These are phyloP conservation scores for Diorhabda elongata DNA, from an alignment of 1,140 invertebrate genomes.

Conservation along the genomic window DNA sequence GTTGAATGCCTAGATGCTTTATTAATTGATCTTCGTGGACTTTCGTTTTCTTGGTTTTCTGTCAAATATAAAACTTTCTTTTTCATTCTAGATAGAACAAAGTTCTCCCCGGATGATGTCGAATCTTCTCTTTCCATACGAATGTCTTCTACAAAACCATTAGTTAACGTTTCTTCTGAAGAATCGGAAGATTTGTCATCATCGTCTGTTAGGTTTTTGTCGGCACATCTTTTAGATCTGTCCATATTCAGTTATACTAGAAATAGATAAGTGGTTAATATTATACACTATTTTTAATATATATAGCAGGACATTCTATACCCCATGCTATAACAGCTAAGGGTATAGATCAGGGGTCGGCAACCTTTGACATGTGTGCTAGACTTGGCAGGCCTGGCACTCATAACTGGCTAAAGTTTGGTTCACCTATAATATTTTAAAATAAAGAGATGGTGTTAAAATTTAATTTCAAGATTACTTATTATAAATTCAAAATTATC, in stretches of 20 bases:
- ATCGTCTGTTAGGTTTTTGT: conserved; percentile 13
- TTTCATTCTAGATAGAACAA: conserved; percentile 87
- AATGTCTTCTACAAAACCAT: conserved; percentile 94
- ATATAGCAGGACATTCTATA: too few relatives aligned
- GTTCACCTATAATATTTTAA: too few relatives aligned
- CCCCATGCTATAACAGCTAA: too few relatives aligned
- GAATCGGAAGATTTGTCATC: conserved; percentile 54
- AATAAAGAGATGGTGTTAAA: too few relatives aligned
- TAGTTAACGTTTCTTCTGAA: conserved; percentile 84
- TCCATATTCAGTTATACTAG: conserved; percentile 9
- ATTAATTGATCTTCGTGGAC: conserved; percentile 14
- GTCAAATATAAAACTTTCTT: conserved; percentile 72
- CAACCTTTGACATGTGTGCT: too few relatives aligned
- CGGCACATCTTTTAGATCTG: background rate
- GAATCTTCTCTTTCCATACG: conserved; percentile 90
- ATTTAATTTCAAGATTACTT: too few relatives aligned
- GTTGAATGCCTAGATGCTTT: conserved; percentile 29
- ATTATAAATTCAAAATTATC: too few relatives aligned
- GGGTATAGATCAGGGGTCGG: too few relatives aligned
- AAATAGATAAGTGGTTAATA: background rate
- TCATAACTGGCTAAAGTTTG: too few relatives aligned
- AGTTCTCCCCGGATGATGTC: conserved; percentile 10
- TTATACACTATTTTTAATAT: too few relatives aligned
- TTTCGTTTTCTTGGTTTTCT: conserved; percentile 43
- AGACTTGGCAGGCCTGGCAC: too few relatives aligned